Percentiles rank a stretch among this genome's conserved stretches.
Evolutionary conservation across 2,113 vertebrate species (phyloP).

Genomic region (Macaca nemestrina): DNA sequence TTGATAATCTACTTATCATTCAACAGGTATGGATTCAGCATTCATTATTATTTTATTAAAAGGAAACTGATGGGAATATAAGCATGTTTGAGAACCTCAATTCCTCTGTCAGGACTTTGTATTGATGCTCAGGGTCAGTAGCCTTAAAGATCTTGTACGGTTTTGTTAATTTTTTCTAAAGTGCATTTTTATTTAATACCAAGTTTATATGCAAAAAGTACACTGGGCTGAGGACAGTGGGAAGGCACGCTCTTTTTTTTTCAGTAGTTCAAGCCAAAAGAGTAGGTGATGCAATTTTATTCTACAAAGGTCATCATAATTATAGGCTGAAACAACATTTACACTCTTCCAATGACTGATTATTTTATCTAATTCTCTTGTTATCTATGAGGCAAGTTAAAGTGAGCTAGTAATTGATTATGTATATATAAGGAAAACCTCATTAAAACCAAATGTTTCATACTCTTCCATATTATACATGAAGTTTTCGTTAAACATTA

Average conservation of each 20-base stretch:
- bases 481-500: not conserved
- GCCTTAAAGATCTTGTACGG: not conserved
- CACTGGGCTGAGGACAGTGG: not conserved
- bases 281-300: not conserved
- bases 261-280: not conserved
- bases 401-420: not conserved
- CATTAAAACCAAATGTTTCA: not conserved
- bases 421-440: not conserved
- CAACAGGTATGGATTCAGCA: not conserved
- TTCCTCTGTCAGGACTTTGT: not conserved
- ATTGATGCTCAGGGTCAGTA: not conserved
- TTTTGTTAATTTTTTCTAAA: not conserved
- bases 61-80: not conserved
- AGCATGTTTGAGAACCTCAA: not conserved
- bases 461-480: not conserved
- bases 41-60: not conserved
- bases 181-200: not conserved
- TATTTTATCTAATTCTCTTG: not conserved
- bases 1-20: not conserved
- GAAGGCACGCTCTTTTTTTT: not conserved
- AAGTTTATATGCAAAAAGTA: not conserved
- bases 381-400: not conserved
- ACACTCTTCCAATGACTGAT: not conserved
- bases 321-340: not conserved
- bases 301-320: not conserved